phyloP scores from a whole-genome alignment of 2,113 vertebrate genomes.

The Isurus oxyrinchus region DNA sequence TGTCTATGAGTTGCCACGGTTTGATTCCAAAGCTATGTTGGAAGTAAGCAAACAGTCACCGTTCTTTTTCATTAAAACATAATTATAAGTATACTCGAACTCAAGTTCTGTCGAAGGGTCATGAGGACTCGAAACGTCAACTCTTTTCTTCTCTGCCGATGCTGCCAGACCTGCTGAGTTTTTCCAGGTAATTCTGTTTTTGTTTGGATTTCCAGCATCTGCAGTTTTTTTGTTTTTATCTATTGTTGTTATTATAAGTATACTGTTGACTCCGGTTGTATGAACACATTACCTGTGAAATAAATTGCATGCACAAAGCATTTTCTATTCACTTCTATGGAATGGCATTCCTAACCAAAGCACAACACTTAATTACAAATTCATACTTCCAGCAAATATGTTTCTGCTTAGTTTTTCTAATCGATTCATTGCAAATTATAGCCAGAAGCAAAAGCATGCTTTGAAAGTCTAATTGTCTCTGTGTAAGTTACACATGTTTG shows the following conservation, averaged over 20 bases:
- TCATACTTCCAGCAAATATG: not conserved
- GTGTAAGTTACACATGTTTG: not conserved
- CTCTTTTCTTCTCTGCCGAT: too few species aligned
- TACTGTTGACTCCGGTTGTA: not conserved
- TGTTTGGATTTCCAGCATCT: too few species aligned
- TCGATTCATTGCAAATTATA: not conserved
- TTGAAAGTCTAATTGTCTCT: not conserved
- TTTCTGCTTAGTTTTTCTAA: not conserved
- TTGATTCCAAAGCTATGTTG: slow-evolving; percentile 55
- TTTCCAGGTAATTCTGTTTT: too few species aligned
- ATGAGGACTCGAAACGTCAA: too few species aligned
- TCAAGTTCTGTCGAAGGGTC: too few species aligned
- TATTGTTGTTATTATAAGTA: too few species aligned
- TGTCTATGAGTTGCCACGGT: slow-evolving; percentile 60
- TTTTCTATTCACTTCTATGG: not conserved
- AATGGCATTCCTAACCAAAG: not conserved
- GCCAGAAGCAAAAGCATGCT: not conserved
- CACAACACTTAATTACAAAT: not conserved
- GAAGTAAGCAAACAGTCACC: slow-evolving; percentile 52
- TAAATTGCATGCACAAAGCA: not conserved
- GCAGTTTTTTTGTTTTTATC: too few species aligned
- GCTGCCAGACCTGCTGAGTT: too few species aligned
- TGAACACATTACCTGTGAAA: not conserved
- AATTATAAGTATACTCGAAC: not conserved
- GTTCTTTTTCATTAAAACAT: slow-evolving; percentile 20